phyloP scores from a whole-genome alignment of 2,888 invertebrate species.

The Aspidiotus rigidus region DNA sequence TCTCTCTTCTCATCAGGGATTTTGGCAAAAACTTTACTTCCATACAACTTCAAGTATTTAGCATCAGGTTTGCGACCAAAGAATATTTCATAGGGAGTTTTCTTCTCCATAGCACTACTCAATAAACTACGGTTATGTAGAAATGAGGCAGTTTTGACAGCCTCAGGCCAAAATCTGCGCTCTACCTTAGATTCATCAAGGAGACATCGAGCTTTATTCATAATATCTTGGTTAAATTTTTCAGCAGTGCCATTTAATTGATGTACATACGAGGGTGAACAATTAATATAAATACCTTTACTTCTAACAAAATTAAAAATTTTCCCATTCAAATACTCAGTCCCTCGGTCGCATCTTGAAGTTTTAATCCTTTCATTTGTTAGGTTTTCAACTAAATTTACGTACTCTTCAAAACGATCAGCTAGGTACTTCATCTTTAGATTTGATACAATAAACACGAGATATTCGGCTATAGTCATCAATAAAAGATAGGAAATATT shows the following conservation, averaged over 20 bases:
- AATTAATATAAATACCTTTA: too few relatives aligned
- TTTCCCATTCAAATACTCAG: too few relatives aligned
- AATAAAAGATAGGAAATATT: neutral
- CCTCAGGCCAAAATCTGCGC: constrained; percentile 29
- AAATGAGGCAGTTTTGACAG: constrained; percentile 14
- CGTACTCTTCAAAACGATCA: neutral
- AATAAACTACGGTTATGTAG: constrained; percentile 28
- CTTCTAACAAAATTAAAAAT: too few relatives aligned
- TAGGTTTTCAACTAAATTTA: constrained; percentile 1
- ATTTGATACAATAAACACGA: too few relatives aligned
- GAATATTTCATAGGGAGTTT: constrained; percentile 39
- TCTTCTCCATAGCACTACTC: constrained; percentile 36
- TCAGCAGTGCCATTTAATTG: too few relatives aligned
- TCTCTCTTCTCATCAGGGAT: constrained; percentile 39
- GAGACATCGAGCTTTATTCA: constrained; percentile 19
- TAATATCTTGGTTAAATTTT: constrained; percentile 24
- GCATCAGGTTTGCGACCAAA: constrained; percentile 40
- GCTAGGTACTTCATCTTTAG: too few relatives aligned
- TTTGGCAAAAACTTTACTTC: constrained; percentile 40
- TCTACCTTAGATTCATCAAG: constrained; percentile 11
- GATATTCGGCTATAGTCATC: too few relatives aligned
- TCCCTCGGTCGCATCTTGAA: too few relatives aligned
- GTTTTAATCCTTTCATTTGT: too few relatives aligned
- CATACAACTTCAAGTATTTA: constrained; percentile 39
- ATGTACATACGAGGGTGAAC: too few relatives aligned